A percentile compares a stretch with the other conserved stretches of the same genome.
phyloP scores from a whole-genome alignment of 1,140 invertebrate genomes.

The Calliopsis andreniformis region DNA sequence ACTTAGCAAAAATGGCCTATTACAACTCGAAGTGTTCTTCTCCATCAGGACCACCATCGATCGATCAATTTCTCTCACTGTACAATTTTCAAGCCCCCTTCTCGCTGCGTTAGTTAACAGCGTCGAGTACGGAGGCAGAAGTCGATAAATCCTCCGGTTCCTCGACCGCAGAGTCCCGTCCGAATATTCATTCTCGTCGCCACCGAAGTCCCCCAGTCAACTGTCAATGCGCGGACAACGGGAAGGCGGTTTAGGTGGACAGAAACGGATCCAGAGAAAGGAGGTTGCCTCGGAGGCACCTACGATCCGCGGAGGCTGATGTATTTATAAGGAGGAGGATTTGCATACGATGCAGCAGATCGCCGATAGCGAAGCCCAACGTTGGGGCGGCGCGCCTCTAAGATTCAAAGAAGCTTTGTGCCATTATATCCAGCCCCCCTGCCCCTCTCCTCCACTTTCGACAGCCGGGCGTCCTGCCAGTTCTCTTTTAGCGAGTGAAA shows the following conservation, averaged over 20 bases:
- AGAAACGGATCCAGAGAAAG: slow-evolving; percentile 48
- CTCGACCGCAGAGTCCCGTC: slow-evolving; percentile 14
- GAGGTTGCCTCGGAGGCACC: slow-evolving; percentile 55
- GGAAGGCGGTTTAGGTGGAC: slow-evolving; percentile 58
- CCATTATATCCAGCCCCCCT: slow-evolving; percentile 77
- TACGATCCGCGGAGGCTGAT: slow-evolving; percentile 79
- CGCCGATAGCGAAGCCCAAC: slow-evolving; percentile 74
- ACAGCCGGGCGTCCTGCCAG: slow-evolving; percentile 46
- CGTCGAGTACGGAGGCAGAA: too few relatives aligned
- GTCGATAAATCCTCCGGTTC: slow-evolving; percentile 31
- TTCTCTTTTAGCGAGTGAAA: slow-evolving; percentile 50
- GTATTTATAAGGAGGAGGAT: slow-evolving; percentile 82
- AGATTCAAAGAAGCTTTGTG: slow-evolving; percentile 82
- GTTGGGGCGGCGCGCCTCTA: slow-evolving; percentile 72
- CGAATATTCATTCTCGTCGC: slow-evolving; percentile 49
- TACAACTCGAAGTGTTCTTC: too few relatives aligned
- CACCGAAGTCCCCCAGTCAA: slow-evolving; percentile 33
- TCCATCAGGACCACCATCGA: too few relatives aligned
- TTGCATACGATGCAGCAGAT: slow-evolving; percentile 82
- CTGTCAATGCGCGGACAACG: slow-evolving; percentile 53
- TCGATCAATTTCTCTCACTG: too few relatives aligned
- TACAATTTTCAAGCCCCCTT: too few relatives aligned
- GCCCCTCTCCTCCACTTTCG: slow-evolving; percentile 30
- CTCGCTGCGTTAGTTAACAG: too few relatives aligned
- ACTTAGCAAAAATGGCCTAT: too few relatives aligned